Evolutionary conservation across 2,113 vertebrate genomes (phyloP), one percentile per base, ranked within the genome.

Genomic region (Gopherus evgoodei): DNA sequence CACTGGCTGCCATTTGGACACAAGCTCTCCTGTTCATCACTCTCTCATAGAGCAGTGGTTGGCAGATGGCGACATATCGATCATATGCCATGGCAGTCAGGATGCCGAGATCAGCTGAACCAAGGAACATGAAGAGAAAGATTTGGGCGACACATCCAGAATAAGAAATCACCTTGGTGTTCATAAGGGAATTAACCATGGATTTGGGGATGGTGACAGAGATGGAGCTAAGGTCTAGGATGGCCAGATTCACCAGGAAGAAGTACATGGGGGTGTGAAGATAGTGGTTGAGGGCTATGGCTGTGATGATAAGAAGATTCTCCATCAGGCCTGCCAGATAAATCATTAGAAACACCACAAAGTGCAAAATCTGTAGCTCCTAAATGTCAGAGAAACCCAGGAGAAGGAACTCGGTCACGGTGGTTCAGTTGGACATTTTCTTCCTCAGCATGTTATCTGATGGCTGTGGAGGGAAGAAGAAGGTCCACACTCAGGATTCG

Each of bases 391-490:
- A 59, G 57, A 59, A 31, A 6, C 12, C 27, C 12, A 59, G 27
- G 57, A 59, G 57, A 59, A 59, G 11, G 27, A 59, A 59, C 5
- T 59, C 27, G 5, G 57, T 59, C 27, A 59, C 6, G 27, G 57
- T 59, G 12, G 57, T 59, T 13, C 3, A 27, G 57, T 59, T 59
- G 57, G 27, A 59, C 57, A 59, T 59, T 59, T 59, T 59, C 11
- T 19, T n/a, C 35, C 19, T 21, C 16, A 35, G 65, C 3, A 13
- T 2, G 1, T 38, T 5, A 17, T 8, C 5, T 8, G n/a, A 72
- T 72, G 31, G 14, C 65, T 38, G 65, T 35, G 17, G 65, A 21
- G 65, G n/a, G 16, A n/a, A 38, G 35, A 6, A 69, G 8, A 72
- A 17, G 65, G 35, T 8, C 65, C 35, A 8, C 9, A 14, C 16